Percentiles rank a stretch among this genome's conserved stretches.
Evolutionary conservation across 92 coral and sea anemone species (phyloP).

Genomic region (Porites rus): DNA sequence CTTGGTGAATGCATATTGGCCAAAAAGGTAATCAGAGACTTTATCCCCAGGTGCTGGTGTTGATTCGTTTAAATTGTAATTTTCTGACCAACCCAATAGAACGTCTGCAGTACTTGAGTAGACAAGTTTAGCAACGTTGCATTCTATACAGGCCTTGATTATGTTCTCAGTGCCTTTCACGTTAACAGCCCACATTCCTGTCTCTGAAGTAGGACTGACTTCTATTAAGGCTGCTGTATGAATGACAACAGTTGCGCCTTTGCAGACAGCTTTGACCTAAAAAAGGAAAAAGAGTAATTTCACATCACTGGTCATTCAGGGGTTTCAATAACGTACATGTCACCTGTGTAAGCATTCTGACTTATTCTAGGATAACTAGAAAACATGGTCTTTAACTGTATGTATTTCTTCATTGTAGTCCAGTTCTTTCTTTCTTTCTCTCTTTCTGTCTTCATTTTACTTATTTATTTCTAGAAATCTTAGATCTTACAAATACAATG

Average conservation of each 20-base stretch:
- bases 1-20: constrained; percentile 47
- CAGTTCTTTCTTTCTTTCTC: no score
- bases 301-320: no score
- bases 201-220: constrained; percentile 13
- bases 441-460: no score
- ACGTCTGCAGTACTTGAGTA: constrained; percentile 47
- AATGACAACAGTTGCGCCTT: constrained; percentile 27
- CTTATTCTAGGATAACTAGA: no score
- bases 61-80: constrained; percentile 28
- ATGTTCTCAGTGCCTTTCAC: constrained; percentile 49
- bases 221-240: constrained; percentile 41
- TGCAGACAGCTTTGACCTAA: constrained; percentile 28
- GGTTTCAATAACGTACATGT: no score
- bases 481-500: no score
- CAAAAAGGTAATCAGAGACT: constrained; percentile 18
- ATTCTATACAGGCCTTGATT: constrained; percentile 34
- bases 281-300: background rate
- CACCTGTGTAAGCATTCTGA: no score
- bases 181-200: constrained; percentile 13
- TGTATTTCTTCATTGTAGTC: no score
- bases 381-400: no score
- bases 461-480: no score
- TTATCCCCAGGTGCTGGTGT: constrained; percentile 32
- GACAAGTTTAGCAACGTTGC: constrained; percentile 20
- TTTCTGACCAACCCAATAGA: constrained; percentile 26